Percentiles rank a stretch among this genome's conserved stretches.
Conservation (phyloP, 2,113 vertebrate species). For the Aythya baeri region DNA sequence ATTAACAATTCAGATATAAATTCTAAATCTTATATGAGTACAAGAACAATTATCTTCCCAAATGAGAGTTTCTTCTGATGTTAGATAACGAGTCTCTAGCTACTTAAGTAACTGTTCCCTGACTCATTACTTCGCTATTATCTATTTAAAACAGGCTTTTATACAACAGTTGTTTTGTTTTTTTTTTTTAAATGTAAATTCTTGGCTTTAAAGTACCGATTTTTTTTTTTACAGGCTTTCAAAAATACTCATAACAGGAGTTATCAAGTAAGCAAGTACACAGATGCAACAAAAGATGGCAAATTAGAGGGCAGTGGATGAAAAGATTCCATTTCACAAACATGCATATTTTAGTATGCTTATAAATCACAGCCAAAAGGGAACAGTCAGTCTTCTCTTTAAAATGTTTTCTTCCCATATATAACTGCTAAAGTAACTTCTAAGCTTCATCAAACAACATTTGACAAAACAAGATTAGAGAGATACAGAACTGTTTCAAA, state of each 20-base stretch:
- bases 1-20: too few relatives aligned
- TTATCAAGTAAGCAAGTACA: not conserved
- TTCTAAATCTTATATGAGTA: not conserved
- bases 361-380: constrained; percentile 42
- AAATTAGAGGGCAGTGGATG: not conserved
- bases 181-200: not conserved
- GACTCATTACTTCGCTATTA: constrained; percentile 23
- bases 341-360: not conserved
- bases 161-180: not conserved
- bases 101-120: constrained; percentile 46
- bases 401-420: not conserved
- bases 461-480: constrained; percentile 27
- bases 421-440: not conserved
- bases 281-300: constrained; percentile 34
- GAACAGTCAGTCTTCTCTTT: not conserved
- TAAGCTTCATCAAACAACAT: constrained; percentile 20
- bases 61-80: not conserved
- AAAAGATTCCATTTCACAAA: constrained; percentile 27
- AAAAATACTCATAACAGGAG: not conserved
- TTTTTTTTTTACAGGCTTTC: not conserved
- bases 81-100: constrained; percentile 23
- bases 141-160: constrained; percentile 44
- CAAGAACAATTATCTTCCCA: not conserved
- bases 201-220: constrained; percentile 39
- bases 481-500: not conserved